phyloP scores from a whole-genome alignment of 2,113 vertebrate species.

The Neodontobutis hainanensis region DNA sequence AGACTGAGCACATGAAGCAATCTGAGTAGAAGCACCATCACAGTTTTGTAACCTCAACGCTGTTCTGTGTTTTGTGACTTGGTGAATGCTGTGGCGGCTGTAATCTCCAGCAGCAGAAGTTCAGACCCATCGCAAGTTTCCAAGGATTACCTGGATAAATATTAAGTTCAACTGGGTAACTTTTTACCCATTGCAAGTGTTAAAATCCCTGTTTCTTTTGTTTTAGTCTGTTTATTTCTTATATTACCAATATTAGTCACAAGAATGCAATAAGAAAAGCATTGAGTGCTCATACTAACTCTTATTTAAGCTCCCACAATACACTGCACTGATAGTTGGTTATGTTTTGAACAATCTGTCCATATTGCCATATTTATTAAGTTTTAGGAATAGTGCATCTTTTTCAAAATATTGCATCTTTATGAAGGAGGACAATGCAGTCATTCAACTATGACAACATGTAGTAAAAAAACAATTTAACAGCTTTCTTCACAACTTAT shows the following conservation, averaged over 20 bases:
- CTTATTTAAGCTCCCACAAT: slow-evolving; percentile 71
- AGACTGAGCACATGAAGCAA: slow-evolving; percentile 86
- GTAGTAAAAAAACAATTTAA: slow-evolving; percentile 60
- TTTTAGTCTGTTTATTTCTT: slow-evolving; percentile 52
- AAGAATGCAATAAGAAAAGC: slow-evolving; percentile 78
- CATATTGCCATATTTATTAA: slow-evolving; percentile 74
- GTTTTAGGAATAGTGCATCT: slow-evolving; percentile 65
- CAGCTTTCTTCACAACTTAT: slow-evolving; percentile 55
- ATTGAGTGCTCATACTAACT: slow-evolving; percentile 69
- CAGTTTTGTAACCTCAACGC: slow-evolving; percentile 62
- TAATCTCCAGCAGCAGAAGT: slow-evolving; percentile 78
- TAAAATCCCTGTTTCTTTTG: slow-evolving; percentile 58
- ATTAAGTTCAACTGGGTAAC: slow-evolving; percentile 65
- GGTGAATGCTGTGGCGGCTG: slow-evolving; percentile 80
- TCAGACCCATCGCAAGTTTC: slow-evolving; percentile 80
- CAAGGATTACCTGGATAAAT: slow-evolving; percentile 76
- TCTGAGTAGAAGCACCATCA: slow-evolving; percentile 78
- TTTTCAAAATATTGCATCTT: slow-evolving; percentile 48
- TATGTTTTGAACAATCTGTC: slow-evolving; percentile 74
- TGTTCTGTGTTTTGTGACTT: slow-evolving; percentile 81
- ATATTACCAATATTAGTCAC: slow-evolving; percentile 73
- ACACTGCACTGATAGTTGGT: slow-evolving; percentile 75
- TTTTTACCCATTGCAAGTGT: slow-evolving; percentile 63
- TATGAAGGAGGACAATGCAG: slow-evolving; percentile 54
- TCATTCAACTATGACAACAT: slow-evolving; percentile 57